phyloP scores from a whole-genome alignment of 2,113 vertebrate genomes.

The Tylochromis polylepis region DNA sequence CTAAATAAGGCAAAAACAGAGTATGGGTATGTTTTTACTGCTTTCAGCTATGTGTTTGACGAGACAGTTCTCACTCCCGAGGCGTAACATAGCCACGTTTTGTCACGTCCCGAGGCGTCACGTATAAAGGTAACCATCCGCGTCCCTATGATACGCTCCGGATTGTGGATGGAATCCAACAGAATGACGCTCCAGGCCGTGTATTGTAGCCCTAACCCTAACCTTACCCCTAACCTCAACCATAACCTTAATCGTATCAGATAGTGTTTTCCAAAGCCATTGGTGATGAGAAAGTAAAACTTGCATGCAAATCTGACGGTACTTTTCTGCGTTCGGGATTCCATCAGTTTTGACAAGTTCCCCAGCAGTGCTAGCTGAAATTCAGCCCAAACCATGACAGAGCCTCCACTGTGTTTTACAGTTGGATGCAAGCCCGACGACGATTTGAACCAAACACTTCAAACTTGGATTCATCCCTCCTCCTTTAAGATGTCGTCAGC shows the following conservation, averaged over 20 bases:
- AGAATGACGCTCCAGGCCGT: no score
- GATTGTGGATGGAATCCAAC: no score
- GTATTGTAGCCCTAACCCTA: no score
- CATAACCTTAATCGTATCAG: no score
- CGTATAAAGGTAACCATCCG: no score
- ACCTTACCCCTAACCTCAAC: no score
- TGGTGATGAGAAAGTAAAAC: no score
- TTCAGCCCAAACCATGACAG: background rate
- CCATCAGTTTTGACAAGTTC: background rate
- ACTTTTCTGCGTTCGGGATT: background rate
- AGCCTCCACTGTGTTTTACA: background rate
- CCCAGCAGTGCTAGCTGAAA: background rate
- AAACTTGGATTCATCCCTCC: background rate
- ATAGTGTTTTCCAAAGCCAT: no score
- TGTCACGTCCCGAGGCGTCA: no score
- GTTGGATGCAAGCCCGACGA: background rate
- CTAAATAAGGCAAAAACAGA: background rate
- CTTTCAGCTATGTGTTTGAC: background rate
- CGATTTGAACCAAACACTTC: background rate
- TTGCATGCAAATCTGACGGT: fast-evolving
- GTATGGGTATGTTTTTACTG: background rate
- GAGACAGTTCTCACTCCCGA: no score
- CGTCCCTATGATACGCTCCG: no score
- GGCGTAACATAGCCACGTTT: no score
- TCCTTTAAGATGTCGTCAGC: background rate